Evolutionary conservation across 1,140 invertebrate genomes (phyloP).

Genomic region (Saccostrea cuccullata): DNA sequence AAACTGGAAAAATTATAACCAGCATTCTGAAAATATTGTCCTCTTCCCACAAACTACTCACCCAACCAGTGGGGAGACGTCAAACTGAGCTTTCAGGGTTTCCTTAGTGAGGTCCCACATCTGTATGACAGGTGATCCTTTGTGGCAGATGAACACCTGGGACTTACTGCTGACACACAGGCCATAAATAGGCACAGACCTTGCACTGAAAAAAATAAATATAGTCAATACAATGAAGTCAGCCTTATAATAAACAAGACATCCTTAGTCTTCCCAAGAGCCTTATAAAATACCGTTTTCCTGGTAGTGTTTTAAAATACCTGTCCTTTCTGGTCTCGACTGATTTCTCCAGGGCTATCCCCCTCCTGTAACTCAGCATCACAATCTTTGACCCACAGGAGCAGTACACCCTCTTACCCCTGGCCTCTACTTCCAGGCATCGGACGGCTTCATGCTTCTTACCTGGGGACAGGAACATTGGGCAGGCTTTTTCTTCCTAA

Average conservation of each 20-base stretch:
- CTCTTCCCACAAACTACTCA: slow-evolving; percentile 24
- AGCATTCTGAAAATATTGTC: not conserved
- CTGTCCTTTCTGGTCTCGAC: slow-evolving; percentile 59
- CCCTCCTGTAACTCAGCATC: slow-evolving; percentile 55
- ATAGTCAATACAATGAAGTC: not conserved
- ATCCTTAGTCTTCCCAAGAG: too few relatives aligned
- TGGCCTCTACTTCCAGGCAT: slow-evolving; percentile 58
- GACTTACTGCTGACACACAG: slow-evolving; percentile 30
- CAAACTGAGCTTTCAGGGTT: slow-evolving; percentile 20
- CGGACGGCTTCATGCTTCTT: slow-evolving; percentile 62
- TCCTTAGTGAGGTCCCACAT: slow-evolving; percentile 41
- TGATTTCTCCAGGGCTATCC: slow-evolving; percentile 61
- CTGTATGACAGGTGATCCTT: slow-evolving; percentile 44
- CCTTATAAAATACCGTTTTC: too few relatives aligned
- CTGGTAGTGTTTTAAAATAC: slow-evolving; percentile 44
- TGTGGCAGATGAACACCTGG: slow-evolving; percentile 41
- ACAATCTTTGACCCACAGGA: slow-evolving; percentile 67
- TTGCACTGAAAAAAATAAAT: not conserved
- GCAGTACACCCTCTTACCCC: slow-evolving; percentile 56
- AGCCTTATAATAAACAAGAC: too few relatives aligned
- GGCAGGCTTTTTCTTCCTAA: slow-evolving; percentile 61
- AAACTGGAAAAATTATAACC: not conserved
- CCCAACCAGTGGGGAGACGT: slow-evolving; percentile 37
- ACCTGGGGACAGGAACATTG: slow-evolving; percentile 63
- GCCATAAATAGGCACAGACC: slow-evolving; percentile 35